Evolutionary conservation across 2,113 vertebrate species (phyloP).

Genomic region (Pogona vitticeps): DNA sequence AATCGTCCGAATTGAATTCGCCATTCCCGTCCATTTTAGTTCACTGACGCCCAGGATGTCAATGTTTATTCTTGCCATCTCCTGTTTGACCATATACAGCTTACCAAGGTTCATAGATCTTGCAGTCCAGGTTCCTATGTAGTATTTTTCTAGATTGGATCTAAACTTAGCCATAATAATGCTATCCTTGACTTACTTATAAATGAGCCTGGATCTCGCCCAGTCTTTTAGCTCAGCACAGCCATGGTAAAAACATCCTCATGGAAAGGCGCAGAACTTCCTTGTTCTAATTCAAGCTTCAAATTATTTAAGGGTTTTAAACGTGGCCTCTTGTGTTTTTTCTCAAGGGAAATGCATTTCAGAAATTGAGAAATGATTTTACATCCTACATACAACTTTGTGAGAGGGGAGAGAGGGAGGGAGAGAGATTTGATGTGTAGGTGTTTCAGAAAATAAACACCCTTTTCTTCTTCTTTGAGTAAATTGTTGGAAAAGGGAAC

Average conservation of each 20-base stretch:
- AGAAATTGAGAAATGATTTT: background rate
- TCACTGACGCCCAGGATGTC: too few relatives aligned
- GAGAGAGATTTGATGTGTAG: background rate
- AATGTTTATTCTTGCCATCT: too few relatives aligned
- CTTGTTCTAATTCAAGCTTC: background rate
- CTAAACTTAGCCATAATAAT: too few relatives aligned
- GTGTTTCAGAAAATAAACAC: conserved; percentile 16
- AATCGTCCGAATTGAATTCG: too few relatives aligned
- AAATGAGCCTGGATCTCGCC: background rate
- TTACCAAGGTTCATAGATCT: too few relatives aligned
- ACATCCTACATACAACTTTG: background rate
- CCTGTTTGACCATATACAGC: too few relatives aligned
- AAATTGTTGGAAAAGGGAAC: accelerated
- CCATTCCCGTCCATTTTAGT: too few relatives aligned
- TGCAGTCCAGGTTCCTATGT: too few relatives aligned
- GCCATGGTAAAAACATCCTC: background rate
- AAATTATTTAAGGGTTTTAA: background rate
- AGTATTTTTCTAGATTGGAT: too few relatives aligned
- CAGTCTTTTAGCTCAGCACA: background rate
- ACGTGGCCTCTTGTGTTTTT: background rate
- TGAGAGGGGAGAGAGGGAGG: conserved; percentile 9
- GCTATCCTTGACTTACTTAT: background rate
- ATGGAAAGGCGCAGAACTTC: background rate
- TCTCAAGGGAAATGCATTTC: background rate
- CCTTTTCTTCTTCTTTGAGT: background rate